Conservation (phyloP, 2,888 invertebrate genomes). For the Stomorhina lunata region DNA sequence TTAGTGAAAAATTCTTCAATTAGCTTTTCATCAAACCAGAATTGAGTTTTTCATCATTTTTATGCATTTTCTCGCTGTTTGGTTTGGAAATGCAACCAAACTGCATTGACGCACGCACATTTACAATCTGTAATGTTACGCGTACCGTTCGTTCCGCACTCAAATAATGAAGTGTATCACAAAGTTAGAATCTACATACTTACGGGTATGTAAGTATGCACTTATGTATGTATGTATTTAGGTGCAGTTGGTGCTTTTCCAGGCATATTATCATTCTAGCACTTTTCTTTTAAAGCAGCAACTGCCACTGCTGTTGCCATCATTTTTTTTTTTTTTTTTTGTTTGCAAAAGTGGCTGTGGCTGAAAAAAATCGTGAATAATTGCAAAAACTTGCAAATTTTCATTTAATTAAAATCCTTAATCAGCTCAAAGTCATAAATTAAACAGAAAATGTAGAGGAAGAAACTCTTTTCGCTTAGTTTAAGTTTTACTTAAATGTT, state of each 20-base stretch:
- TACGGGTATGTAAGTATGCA: neutral
- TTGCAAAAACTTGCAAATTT: slow-evolving; percentile 72
- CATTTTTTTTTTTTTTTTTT: slow-evolving; percentile 55
- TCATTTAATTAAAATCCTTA: slow-evolving; percentile 70
- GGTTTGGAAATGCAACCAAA: slow-evolving; percentile 17
- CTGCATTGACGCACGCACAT: slow-evolving; percentile 63
- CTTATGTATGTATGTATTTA: neutral
- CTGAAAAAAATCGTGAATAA: slow-evolving; percentile 69
- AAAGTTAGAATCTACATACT: no score
- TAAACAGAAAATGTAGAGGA: slow-evolving; percentile 12
- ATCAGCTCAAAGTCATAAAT: slow-evolving; percentile 71
- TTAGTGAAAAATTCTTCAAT: slow-evolving; percentile 65
- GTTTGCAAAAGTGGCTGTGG: neutral
- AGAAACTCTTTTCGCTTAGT: neutral
- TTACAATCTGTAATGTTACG: no score
- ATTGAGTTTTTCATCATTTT: slow-evolving; percentile 49
- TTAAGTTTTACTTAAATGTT: slow-evolving; percentile 34
- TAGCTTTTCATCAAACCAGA: slow-evolving; percentile 63
- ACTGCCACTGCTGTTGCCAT: slow-evolving; percentile 49
- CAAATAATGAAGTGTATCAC: no score
- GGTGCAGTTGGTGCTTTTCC: neutral
- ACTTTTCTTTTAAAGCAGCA: neutral
- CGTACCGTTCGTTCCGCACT: neutral
- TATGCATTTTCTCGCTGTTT: neutral
- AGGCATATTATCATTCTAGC: slow-evolving; percentile 44